phyloP scores from a whole-genome alignment of 2,113 vertebrate genomes.

The Sporophila hypoxantha region DNA sequence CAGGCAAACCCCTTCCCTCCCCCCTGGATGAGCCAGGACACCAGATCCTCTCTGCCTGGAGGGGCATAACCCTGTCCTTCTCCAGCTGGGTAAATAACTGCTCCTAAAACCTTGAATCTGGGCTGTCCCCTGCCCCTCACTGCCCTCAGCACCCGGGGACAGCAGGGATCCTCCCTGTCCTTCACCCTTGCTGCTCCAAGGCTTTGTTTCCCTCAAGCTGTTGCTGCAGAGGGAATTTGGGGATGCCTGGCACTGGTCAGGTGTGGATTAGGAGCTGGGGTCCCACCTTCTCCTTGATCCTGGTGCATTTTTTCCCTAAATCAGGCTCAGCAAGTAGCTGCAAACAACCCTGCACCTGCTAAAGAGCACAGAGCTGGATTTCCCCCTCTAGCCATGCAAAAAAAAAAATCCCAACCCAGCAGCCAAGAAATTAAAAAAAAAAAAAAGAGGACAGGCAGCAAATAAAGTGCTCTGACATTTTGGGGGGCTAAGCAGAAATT shows the following conservation, averaged over 20 bases:
- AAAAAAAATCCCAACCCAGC: not conserved
- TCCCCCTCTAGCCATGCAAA: not conserved
- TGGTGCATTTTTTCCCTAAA: not conserved
- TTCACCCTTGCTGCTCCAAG: not conserved
- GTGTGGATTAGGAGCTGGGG: not conserved
- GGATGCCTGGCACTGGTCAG: not conserved
- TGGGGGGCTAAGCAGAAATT: not conserved
- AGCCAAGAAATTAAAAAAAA: not conserved
- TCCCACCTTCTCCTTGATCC: not conserved
- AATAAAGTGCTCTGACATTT: not conserved
- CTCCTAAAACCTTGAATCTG: not conserved
- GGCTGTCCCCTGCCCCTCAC: rapidly evolving
- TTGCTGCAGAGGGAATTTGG: not conserved
- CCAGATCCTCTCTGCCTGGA: not conserved
- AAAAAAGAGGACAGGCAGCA: not conserved
- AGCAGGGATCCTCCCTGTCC: not conserved
- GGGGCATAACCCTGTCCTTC: not conserved
- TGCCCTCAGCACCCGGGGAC: not conserved
- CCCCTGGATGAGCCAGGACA: not conserved
- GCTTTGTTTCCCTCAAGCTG: not conserved
- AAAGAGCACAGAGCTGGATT: not conserved
- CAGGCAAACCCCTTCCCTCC: not conserved
- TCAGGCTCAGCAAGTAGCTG: not conserved
- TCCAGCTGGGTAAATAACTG: not conserved
- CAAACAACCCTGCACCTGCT: not conserved